Base-by-base conservation (phyloP, 1,140 invertebrate species). In the Heliothis virescens region DNA sequence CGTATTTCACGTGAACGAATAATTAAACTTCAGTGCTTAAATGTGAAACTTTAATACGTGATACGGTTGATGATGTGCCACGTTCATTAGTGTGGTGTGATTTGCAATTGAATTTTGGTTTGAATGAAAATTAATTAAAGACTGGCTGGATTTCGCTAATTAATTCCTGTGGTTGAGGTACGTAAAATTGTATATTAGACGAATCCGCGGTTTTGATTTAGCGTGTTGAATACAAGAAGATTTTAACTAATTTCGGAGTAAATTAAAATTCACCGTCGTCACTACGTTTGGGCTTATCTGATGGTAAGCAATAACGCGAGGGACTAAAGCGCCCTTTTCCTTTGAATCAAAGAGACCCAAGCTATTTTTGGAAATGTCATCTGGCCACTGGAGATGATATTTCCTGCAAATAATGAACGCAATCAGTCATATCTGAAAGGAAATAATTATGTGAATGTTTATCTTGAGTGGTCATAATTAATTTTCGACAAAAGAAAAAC, bases 21-120 rank as follows among this genome's bases (percentile, higher is more conserved):
- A 34, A 53, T 65, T 26, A 60, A 76, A 76, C 74, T 76, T 76
- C 74, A 65, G 74, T 76, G 59, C 15, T 76, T 65, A 76, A 76
- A 76, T 76, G 74, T 76, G 74, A 65, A 65, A 76, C 60, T 76
- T 76, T 76, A 65, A 65, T 53, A 76, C 48, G 74, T 76, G 74
- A 52, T 34, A 62, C 34, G 73, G 62, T 75, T 75, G 13, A 62
- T 52, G n/a, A 72, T 60, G 77, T 79, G 67, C 55, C 65, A 60
- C 55, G 26, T 79, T 67, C 2, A 79, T 73, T 79, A 72, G 67
- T 79, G 78, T 3, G 21, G 78, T 79, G 69, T 72, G 59, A 26
- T 50, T 73, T 63, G 7, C 57, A 0, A 76, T 76, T 48, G 52
- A 63, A 65, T 76, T 65, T 76, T 48, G 60, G 63, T 76, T 52